Conservation (phyloP, 1,140 invertebrate species). For the Drosophila eugracilis region DNA sequence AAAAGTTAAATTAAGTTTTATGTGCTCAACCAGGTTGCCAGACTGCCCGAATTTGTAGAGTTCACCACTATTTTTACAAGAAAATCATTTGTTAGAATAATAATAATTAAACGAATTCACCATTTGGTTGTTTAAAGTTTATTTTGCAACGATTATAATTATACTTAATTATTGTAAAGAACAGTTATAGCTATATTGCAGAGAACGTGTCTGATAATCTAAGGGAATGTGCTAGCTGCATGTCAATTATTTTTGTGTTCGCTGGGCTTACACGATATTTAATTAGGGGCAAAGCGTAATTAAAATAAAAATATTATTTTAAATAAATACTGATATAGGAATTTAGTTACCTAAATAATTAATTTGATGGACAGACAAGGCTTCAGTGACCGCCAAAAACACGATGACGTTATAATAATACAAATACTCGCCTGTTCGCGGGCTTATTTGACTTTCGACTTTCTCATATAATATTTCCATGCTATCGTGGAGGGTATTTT, state of each 20-base stretch:
- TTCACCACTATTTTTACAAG: background rate
- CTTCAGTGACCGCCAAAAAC: no score
- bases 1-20: conserved; percentile 1
- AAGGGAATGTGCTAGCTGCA: conserved; percentile 6
- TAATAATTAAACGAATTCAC: no score
- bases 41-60: background rate
- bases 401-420: no score
- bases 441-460: no score
- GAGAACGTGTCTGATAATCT: conserved; percentile 18
- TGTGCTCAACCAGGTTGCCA: conserved; percentile 34
- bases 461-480: no score
- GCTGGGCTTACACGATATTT: background rate
- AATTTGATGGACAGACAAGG: no score
- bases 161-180: conserved; percentile 52
- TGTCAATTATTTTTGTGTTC: conserved; percentile 12
- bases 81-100: no score
- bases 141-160: conserved; percentile 51
- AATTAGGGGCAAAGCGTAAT: background rate
- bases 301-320: background rate
- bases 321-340: background rate
- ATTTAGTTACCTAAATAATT: background rate
- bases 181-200: conserved; percentile 33
- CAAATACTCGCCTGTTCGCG: no score
- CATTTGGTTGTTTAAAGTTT: no score
- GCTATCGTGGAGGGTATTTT: no score